A percentile compares a stretch with the other conserved stretches of the same genome.
Conservation (phyloP, 2,797 vertebrate species). For the Siniperca obscura region DNA sequence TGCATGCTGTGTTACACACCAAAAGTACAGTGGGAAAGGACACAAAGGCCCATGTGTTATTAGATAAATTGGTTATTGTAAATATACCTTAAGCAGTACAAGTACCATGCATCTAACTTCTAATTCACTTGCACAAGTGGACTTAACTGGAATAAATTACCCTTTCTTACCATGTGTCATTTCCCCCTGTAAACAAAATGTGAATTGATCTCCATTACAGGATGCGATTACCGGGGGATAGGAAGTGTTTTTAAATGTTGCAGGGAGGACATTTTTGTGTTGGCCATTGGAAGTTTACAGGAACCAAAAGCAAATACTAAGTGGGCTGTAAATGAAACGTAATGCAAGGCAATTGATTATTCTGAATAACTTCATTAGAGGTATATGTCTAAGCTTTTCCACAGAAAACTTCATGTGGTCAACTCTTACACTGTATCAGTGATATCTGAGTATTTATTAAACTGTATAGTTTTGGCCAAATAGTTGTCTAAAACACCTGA, state of each 20-base stretch:
- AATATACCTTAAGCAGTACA: neutral
- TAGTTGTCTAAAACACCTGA: constrained; percentile 82
- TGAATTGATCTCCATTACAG: constrained; percentile 47
- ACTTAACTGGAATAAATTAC: constrained; percentile 8
- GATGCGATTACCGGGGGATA: constrained; percentile 32
- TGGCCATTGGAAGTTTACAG: constrained; percentile 76
- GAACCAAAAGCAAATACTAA: constrained; percentile 38
- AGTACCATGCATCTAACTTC: neutral
- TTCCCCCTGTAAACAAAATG: constrained; percentile 68
- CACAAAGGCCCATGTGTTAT: constrained; percentile 34
- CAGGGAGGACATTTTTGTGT: constrained; percentile 46
- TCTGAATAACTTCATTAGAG: neutral
- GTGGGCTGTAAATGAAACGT: neutral
- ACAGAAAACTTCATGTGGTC: constrained; percentile 71
- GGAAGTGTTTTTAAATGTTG: constrained; percentile 50
- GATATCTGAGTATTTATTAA: constrained; percentile 50
- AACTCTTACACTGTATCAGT: constrained; percentile 45
- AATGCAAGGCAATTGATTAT: neutral
- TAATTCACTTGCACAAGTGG: constrained; percentile 34
- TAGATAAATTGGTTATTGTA: neutral
- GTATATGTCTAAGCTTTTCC: neutral
- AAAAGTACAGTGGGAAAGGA: constrained; percentile 70
- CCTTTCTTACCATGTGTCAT: constrained; percentile 49
- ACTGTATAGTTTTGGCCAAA: constrained; percentile 57
- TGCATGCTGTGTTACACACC: constrained; percentile 67